These are phyloP conservation scores for Anthophora plumipes DNA, from an alignment of 2,888 invertebrate genomes.

Conservation along the genomic window DNA sequence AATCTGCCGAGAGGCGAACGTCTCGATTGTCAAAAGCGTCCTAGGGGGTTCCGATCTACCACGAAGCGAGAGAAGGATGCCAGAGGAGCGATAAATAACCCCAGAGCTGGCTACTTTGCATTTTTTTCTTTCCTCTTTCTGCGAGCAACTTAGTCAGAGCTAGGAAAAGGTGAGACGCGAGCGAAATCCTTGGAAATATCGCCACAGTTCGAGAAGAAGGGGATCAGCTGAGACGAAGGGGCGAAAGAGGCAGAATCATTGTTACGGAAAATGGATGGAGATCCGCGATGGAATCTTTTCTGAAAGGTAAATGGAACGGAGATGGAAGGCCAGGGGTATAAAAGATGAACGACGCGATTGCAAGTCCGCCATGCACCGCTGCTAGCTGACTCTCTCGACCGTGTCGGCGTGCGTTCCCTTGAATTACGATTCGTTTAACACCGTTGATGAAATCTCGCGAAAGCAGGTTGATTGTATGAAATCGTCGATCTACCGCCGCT, in stretches of 20 bases:
- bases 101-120: constrained; percentile 68
- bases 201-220: background rate
- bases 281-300: constrained; percentile 74
- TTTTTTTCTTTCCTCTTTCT: constrained; percentile 76
- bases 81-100: constrained; percentile 74
- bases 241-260: constrained; percentile 67
- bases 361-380: background rate
- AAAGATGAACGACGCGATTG: constrained; percentile 71
- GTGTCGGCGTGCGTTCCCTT: background rate
- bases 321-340: constrained; percentile 73
- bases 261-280: constrained; percentile 73
- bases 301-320: constrained; percentile 75
- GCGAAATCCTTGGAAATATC: background rate
- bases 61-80: constrained; percentile 14
- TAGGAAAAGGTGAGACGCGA: constrained; percentile 25
- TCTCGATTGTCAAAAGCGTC: background rate
- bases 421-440: constrained; percentile 15
- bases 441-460: constrained; percentile 8
- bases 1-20: background rate
- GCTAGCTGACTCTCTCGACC: background rate
- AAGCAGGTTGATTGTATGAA: background rate
- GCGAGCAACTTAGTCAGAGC: constrained; percentile 9
- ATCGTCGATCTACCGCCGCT: background rate
- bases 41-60: constrained; percentile 19
- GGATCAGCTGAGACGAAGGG: background rate